A percentile compares a stretch with the other conserved stretches of the same genome.
These are phyloP conservation scores for Ailuropoda melanoleuca DNA, from an alignment of 2,113 vertebrate species.

Conservation along the genomic window DNA sequence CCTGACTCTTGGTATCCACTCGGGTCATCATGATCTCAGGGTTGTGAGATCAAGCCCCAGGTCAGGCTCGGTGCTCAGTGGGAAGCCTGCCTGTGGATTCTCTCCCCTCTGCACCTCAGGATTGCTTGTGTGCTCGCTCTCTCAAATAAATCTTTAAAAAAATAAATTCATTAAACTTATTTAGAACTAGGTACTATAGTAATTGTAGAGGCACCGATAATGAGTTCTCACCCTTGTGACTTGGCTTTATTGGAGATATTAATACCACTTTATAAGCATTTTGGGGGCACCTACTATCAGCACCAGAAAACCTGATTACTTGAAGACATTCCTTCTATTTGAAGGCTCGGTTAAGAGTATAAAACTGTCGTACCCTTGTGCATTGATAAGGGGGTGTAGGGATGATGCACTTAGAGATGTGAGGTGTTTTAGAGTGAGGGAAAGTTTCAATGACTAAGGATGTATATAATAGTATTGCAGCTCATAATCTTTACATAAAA, in stretches of 20 bases:
- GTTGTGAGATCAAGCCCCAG: background rate
- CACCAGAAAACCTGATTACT: background rate
- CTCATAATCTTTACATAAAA: background rate
- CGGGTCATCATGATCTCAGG: background rate
- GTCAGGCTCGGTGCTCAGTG: background rate
- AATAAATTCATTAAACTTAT: constrained; percentile 16
- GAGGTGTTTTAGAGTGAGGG: background rate
- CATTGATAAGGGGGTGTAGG: background rate
- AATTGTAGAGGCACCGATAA: background rate
- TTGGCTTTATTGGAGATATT: background rate
- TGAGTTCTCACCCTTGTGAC: background rate
- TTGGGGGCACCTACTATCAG: background rate
- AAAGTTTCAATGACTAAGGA: background rate
- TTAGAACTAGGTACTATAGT: background rate
- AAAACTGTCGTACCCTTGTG: background rate
- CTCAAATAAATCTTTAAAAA: background rate
- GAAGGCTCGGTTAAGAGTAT: background rate
- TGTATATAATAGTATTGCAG: background rate
- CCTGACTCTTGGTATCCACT: background rate
- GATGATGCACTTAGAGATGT: background rate
- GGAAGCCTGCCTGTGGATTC: background rate
- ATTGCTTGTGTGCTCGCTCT: background rate
- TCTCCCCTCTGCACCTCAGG: background rate
- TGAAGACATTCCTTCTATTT: constrained; percentile 7
- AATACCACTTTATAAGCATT: background rate